Conservation (phyloP, 1,140 invertebrate species). For the Propsilocerus akamusi region DNA sequence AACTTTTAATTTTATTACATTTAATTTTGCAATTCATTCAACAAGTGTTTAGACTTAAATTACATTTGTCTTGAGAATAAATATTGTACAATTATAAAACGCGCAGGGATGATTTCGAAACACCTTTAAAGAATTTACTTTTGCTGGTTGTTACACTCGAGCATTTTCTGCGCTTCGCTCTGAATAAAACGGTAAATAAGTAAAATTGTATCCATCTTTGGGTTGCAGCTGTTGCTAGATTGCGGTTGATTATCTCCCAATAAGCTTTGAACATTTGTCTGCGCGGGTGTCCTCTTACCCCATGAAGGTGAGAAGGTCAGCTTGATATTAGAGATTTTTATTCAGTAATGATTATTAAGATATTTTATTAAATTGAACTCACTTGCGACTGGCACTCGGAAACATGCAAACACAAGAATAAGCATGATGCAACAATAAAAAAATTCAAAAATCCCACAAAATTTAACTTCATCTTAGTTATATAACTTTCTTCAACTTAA, state of each 20-base stretch:
- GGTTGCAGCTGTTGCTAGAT: not conserved
- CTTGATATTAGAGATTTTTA: not conserved
- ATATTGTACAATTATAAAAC: too few species aligned
- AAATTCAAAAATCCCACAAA: not conserved
- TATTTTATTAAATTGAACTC: not conserved
- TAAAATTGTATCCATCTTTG: not conserved
- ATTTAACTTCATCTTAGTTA: not conserved
- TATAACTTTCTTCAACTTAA: not conserved
- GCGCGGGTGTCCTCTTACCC: not conserved
- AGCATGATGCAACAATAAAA: not conserved
- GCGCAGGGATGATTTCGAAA: too few species aligned
- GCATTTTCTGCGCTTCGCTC: not conserved
- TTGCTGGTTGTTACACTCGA: not conserved
- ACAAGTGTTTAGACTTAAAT: too few species aligned
- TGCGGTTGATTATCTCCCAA: not conserved
- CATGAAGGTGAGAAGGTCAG: not conserved
- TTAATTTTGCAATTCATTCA: too few species aligned
- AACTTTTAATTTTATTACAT: too few species aligned
- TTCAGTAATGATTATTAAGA: not conserved
- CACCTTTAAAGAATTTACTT: too few species aligned
- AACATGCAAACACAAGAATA: not conserved
- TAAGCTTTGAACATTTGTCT: not conserved
- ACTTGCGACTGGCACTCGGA: not conserved
- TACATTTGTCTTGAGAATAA: too few species aligned
- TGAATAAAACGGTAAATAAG: not conserved